phyloP scores from a whole-genome alignment of 2,113 vertebrate species.

The Ovis aries region DNA sequence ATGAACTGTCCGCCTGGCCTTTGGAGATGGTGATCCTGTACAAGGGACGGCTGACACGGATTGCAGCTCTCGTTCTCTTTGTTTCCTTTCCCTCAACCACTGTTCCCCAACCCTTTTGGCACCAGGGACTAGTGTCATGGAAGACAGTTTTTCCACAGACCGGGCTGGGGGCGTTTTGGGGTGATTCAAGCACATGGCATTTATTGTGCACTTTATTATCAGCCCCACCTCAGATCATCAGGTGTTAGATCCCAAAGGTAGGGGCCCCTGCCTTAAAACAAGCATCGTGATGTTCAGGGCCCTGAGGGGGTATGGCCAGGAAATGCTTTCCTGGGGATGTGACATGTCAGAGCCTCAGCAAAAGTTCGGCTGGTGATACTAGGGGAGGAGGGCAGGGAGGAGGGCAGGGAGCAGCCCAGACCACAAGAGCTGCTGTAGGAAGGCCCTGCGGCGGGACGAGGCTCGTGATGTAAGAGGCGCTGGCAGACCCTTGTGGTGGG shows the following conservation, averaged over 20 bases:
- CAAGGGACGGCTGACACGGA: neutral
- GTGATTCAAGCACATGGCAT: neutral
- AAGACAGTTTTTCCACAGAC: neutral
- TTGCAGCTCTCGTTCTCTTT: neutral
- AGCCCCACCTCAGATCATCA: neutral
- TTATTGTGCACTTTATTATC: neutral
- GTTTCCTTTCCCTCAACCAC: neutral
- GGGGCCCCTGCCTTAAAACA: neutral
- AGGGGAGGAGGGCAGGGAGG: too few species aligned
- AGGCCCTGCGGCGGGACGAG: rapidly evolving
- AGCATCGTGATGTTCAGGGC: neutral
- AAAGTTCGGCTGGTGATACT: neutral
- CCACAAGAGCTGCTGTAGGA: neutral
- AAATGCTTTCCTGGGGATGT: neutral
- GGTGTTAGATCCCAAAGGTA: neutral
- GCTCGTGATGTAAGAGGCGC: rapidly evolving
- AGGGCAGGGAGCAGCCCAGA: neutral
- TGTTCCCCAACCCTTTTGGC: neutral
- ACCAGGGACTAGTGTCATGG: neutral
- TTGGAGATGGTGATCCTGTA: neutral
- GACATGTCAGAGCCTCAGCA: neutral
- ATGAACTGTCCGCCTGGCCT: neutral
- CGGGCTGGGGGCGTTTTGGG: neutral
- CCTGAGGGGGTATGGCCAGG: neutral
- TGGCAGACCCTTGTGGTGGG: neutral